phyloP scores from a whole-genome alignment of 2,888 invertebrate species.

The Cataglyphis albicans region DNA sequence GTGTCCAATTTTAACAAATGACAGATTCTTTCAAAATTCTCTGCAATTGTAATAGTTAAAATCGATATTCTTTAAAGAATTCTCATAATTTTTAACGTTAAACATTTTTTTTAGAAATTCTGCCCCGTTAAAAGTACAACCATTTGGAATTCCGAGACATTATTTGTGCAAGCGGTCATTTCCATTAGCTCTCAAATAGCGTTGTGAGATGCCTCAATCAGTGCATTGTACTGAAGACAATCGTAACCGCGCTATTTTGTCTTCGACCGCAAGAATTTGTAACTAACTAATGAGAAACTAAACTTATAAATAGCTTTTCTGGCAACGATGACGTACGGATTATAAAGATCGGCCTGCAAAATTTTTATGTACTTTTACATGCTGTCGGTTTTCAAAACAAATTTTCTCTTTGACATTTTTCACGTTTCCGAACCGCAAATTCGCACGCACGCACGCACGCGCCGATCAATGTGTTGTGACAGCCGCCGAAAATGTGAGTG shows the following conservation, averaged over 20 bases:
- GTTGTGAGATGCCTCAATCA: not conserved
- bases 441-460: not conserved
- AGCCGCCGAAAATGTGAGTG: not conserved
- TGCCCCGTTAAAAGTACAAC: not conserved
- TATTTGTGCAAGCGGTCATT: not conserved
- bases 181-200: not conserved
- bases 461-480: not conserved
- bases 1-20: conserved; percentile 35
- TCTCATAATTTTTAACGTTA: not conserved
- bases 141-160: too few species aligned
- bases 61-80: not conserved
- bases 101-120: not conserved
- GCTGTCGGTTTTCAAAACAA: not conserved
- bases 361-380: not conserved
- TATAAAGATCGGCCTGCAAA: not conserved
- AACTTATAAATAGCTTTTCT: not conserved
- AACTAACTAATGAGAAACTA: not conserved
- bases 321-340: not conserved
- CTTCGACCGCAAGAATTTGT: not conserved
- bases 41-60: not conserved
- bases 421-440: not conserved
- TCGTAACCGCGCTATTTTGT: not conserved
- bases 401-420: conserved; percentile 15
- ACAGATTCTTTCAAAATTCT: conserved; percentile 14
- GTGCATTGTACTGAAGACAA: not conserved